Conservation (phyloP, 2,797 vertebrate genomes). For the Melanotaenia trifasciata region DNA sequence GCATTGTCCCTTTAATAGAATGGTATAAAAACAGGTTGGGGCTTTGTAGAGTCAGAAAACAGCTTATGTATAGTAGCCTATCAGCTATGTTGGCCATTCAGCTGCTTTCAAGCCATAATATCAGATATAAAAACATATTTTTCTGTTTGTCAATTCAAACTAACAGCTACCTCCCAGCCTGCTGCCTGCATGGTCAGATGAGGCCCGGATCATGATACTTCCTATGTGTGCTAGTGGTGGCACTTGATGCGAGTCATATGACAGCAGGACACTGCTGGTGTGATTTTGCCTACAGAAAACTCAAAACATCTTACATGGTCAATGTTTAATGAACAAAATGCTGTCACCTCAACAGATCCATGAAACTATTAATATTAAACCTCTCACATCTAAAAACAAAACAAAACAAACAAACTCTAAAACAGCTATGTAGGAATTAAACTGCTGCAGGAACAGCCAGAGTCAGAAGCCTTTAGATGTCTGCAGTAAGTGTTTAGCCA, state of each 20-base stretch:
- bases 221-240: not conserved
- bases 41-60: too few species aligned
- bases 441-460: not conserved
- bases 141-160: too few species aligned
- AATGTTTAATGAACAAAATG: not conserved
- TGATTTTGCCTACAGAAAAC: not conserved
- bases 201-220: not conserved
- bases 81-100: too few species aligned
- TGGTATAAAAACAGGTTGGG: too few species aligned
- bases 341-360: not conserved
- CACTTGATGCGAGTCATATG: not conserved
- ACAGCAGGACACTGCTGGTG: not conserved
- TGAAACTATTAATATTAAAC: not conserved
- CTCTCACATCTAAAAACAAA: too few species aligned
- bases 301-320: not conserved
- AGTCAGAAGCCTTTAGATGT: not conserved
- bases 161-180: too few species aligned
- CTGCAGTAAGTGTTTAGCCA: not conserved
- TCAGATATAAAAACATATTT: too few species aligned
- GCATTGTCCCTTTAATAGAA: too few species aligned
- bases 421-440: not conserved
- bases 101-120: too few species aligned
- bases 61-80: too few species aligned
- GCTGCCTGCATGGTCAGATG: too few species aligned
- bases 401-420: not conserved